Evolutionary conservation across 2,113 vertebrate genomes (phyloP), one percentile per base, ranked within the genome.

Genomic region (Mobula hypostoma): DNA sequence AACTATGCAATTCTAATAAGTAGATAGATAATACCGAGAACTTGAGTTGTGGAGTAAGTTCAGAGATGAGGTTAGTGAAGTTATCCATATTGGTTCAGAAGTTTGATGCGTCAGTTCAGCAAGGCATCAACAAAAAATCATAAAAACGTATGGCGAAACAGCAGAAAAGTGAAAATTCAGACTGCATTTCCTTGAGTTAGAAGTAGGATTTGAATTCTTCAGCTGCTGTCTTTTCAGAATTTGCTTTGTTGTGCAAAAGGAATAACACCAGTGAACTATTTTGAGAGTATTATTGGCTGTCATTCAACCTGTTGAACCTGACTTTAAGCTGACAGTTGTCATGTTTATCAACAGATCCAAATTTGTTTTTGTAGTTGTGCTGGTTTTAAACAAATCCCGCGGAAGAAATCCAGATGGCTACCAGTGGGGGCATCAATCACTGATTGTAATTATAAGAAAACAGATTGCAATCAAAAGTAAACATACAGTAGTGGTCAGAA

Each of bases 291-390:
- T 76, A 74, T 93, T 93, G 91, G 32, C 90, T 72, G 63, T 68
- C 90, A 68, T 92, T 92, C 90, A 92, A 40, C 32, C 21, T 40
- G 90, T 72, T 92, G 90, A 92, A 92, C 66, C 90, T 92, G 90
- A 92, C 66, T 70, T 74, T 88, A 88, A 76, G 70, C 70, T 87
- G 24, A 29, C 91, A 74, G 36, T 74, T 74, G 68, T 40, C 66
- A 48, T 72, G 68, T 72, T 93, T 74, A 36, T 93, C 40, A 74
- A 36, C 91, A 90, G 91, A 68, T 72, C 8, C 24, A 27, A 40
- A 74, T 76, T 93, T 93, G 91, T 72, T 48, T 93, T 93, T 27
- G 48, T 36, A 93, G 70, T 74, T 3, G 36, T 93, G 91, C 68
- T 40, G 56, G 68, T 56, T 93, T 32, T 93, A 93, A 72, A 76